Conservation (phyloP, 2,797 vertebrate species). For the Hippopotamyrus pictus region DNA sequence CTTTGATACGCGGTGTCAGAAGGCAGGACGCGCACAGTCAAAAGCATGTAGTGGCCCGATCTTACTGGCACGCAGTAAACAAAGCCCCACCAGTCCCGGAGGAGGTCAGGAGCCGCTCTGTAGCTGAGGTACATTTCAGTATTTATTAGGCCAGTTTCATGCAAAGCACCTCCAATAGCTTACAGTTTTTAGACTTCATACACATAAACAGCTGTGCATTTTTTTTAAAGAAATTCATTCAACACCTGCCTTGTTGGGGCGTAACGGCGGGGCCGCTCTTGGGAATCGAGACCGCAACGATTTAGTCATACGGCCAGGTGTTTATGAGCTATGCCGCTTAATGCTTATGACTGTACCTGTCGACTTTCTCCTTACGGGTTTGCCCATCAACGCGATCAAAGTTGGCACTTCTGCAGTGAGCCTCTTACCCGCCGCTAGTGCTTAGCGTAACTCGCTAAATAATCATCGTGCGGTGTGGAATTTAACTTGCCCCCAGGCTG, state of each 20-base stretch:
- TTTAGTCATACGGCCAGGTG: not conserved
- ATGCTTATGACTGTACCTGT: not conserved
- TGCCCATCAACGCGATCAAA: conserved; percentile 24
- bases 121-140: not conserved
- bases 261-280: not conserved
- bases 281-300: not conserved
- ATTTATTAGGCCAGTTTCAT: not conserved
- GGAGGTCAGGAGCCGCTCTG: not conserved
- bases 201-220: not conserved
- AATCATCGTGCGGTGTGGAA: conserved; percentile 50
- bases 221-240: not conserved
- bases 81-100: not conserved
- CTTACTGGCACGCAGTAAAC: not conserved
- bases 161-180: not conserved
- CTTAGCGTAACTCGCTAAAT: conserved; percentile 56
- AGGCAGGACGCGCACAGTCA: not conserved
- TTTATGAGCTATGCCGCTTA: not conserved
- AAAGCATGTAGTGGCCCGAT: conserved; percentile 2
- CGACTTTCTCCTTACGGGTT: conserved; percentile 4
- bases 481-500: conserved; percentile 30
- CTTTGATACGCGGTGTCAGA: conserved; percentile 35
- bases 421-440: conserved; percentile 32
- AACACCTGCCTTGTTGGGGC: not conserved
- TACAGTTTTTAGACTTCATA: not conserved
- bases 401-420: conserved; percentile 29